Percentiles rank a stretch among this genome's conserved stretches.
Evolutionary conservation across 2,113 vertebrate species (phyloP).

Genomic region (Columba janthina): DNA sequence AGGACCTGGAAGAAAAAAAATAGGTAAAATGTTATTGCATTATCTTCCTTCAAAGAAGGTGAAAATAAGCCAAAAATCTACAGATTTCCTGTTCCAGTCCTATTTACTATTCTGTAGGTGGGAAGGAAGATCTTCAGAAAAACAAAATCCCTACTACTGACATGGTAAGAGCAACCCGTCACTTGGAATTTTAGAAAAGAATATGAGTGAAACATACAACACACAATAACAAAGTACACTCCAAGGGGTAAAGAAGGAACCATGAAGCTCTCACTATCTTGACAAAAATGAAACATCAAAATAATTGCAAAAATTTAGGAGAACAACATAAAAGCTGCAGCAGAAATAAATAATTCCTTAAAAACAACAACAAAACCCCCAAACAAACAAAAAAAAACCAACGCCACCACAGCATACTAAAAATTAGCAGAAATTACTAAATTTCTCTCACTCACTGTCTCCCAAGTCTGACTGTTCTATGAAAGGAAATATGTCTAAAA

Average conservation of each 20-base stretch:
- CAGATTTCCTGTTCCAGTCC: not conserved
- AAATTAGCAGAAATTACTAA: not conserved
- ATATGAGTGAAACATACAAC: not conserved
- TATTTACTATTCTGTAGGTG: not conserved
- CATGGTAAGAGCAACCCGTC: not conserved
- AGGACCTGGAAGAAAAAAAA: not conserved
- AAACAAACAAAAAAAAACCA: not conserved
- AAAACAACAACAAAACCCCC: not conserved
- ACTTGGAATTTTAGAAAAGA: not conserved
- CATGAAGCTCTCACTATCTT: rapidly evolving
- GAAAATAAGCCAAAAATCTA: not conserved
- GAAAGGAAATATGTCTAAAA: not conserved
- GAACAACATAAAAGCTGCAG: not conserved
- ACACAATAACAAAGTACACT: not conserved
- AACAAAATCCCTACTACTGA: not conserved
- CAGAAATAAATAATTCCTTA: not conserved
- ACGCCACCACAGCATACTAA: not conserved
- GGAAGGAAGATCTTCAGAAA: not conserved
- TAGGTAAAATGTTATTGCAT: rapidly evolving
- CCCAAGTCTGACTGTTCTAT: not conserved
- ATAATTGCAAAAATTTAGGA: not conserved
- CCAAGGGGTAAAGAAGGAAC: not conserved
- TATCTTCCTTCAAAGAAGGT: not conserved
- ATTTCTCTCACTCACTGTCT: not conserved
- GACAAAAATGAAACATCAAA: not conserved